These are phyloP conservation scores for Scelioninae gen. 1 DNA, from an alignment of 2,888 invertebrate genomes.

Conservation along the genomic window DNA sequence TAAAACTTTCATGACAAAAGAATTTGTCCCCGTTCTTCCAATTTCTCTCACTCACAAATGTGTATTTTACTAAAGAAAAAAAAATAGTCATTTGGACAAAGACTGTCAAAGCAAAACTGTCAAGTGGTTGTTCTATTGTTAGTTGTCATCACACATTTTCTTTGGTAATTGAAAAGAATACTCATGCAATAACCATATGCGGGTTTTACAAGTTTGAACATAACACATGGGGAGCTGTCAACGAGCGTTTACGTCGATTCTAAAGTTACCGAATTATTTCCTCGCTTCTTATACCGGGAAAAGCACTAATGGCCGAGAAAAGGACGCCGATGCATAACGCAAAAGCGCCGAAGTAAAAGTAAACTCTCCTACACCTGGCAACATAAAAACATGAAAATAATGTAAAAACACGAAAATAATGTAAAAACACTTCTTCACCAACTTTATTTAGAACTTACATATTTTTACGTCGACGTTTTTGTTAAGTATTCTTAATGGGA, in stretches of 20 bases:
- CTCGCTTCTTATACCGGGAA: conserved; percentile 32
- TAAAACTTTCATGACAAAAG: too few species aligned
- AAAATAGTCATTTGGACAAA: too few species aligned
- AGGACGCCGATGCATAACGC: conserved; percentile 29
- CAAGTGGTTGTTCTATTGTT: too few species aligned
- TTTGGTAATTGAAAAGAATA: too few species aligned
- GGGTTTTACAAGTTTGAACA: not conserved
- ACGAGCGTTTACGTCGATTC: conserved; percentile 37
- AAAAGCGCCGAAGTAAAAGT: conserved; percentile 25
- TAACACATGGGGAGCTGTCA: conserved; percentile 35
- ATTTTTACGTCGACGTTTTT: conserved; percentile 15
- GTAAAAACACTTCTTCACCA: conserved; percentile 29
- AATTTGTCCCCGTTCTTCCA: too few species aligned
- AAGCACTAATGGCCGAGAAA: conserved; percentile 50
- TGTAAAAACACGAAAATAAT: too few species aligned
- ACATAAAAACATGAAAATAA: conserved; percentile 44
- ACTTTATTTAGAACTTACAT: conserved; percentile 43
- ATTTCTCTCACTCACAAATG: too few species aligned
- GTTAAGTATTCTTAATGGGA: conserved; percentile 21
- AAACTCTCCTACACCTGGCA: conserved; percentile 46
- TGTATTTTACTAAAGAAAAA: too few species aligned
- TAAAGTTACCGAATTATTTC: conserved; percentile 53
- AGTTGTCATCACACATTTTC: too few species aligned
- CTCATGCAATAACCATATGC: too few species aligned
- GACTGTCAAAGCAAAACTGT: too few species aligned